A percentile compares a stretch with the other conserved stretches of the same genome.
Conservation (phyloP, 2,797 vertebrate genomes). For the Novumbra hubbsi region DNA sequence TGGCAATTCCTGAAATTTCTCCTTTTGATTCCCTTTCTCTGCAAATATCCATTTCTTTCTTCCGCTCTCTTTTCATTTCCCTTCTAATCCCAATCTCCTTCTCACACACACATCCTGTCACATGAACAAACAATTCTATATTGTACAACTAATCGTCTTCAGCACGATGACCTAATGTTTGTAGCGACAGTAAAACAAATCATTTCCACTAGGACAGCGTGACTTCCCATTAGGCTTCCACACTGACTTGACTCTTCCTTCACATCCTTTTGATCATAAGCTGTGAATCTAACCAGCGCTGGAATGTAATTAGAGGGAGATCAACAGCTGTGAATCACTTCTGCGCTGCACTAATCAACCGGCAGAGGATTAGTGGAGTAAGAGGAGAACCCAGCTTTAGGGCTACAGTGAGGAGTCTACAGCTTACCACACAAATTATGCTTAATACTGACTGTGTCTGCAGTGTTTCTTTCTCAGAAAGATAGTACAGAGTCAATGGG, state of each 20-base stretch:
- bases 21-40: background rate
- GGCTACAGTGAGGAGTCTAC: background rate
- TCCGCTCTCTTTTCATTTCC: background rate
- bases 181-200: background rate
- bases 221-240: background rate
- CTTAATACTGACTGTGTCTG: constrained; percentile 6
- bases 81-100: background rate
- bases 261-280: background rate
- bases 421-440: constrained; percentile 4
- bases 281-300: background rate
- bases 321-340: constrained; percentile 8
- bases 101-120: background rate
- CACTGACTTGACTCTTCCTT: background rate
- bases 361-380: background rate
- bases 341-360: constrained; percentile 3
- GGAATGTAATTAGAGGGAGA: constrained; percentile 1
- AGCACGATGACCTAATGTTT: background rate
- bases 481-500: background rate
- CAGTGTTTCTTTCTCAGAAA: background rate
- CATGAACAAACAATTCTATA: background rate
- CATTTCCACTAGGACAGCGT: background rate
- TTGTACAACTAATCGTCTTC: background rate
- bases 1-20: constrained; percentile 1
- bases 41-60: background rate
- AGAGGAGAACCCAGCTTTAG: background rate